Percentiles rank a stretch among this genome's conserved stretches.
These are phyloP conservation scores for Synanthedon vespiformis DNA, from an alignment of 2,888 invertebrate species.

Conservation along the genomic window DNA sequence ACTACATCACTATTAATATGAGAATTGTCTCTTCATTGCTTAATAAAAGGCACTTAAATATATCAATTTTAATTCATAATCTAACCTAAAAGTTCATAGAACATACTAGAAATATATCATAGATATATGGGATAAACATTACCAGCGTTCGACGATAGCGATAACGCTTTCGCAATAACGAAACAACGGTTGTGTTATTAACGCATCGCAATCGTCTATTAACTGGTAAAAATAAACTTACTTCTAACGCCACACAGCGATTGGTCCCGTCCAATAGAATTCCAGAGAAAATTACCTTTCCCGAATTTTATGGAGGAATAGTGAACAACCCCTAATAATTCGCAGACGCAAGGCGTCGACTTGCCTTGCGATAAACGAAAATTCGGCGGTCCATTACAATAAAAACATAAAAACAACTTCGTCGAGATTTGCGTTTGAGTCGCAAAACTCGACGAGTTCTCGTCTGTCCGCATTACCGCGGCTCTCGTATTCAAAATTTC, in stretches of 20 bases:
- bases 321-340: slow-evolving; percentile 36
- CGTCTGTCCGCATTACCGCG: slow-evolving; percentile 64
- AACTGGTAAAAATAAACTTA: slow-evolving; percentile 58
- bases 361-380: slow-evolving; percentile 24
- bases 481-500: slow-evolving; percentile 25
- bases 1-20: neutral
- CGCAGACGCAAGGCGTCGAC: slow-evolving; percentile 21
- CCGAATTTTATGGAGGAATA: slow-evolving; percentile 61
- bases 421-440: slow-evolving; percentile 33
- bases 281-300: slow-evolving; percentile 70
- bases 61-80: slow-evolving; percentile 40
- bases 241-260: slow-evolving; percentile 39
- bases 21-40: neutral
- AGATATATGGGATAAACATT: slow-evolving; percentile 96
- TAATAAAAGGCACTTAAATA: neutral
- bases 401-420: slow-evolving; percentile 20
- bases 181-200: slow-evolving; percentile 11
- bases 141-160: slow-evolving; percentile 68
- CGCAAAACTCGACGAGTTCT: slow-evolving; percentile 48
- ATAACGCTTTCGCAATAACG: slow-evolving; percentile 17
- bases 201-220: slow-evolving; percentile 32
- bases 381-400: slow-evolving; percentile 32
- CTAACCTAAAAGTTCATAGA: slow-evolving; percentile 84
- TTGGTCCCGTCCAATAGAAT: slow-evolving; percentile 54
- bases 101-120: slow-evolving; percentile 97